Evolutionary conservation across 1,140 invertebrate genomes (phyloP).

Genomic region (Plutomurus gul): DNA sequence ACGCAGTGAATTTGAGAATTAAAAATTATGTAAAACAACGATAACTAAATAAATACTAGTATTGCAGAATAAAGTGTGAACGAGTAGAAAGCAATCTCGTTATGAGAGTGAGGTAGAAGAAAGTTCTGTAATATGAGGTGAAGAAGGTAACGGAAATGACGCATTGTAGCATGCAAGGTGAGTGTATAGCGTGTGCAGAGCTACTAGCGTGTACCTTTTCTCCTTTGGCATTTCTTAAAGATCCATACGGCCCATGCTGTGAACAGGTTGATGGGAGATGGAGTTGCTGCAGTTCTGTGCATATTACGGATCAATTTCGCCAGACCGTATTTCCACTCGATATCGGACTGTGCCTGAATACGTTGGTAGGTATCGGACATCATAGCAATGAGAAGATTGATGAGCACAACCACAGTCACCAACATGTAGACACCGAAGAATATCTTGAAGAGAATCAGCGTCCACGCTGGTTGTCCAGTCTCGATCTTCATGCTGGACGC

Average conservation of each 20-base stretch:
- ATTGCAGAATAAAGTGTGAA: no score
- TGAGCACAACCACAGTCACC: slow-evolving; percentile 95
- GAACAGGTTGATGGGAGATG: slow-evolving; percentile 93
- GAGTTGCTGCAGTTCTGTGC: slow-evolving; percentile 96
- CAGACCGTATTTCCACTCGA: slow-evolving; percentile 99
- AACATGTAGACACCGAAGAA: slow-evolving; percentile 96
- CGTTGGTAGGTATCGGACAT: slow-evolving; percentile 99
- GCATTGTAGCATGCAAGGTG: no score
- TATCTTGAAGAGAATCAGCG: slow-evolving; percentile 58
- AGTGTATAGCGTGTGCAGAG: no score
- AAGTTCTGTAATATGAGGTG: neutral
- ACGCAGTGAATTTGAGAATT: neutral
- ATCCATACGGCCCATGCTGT: slow-evolving; percentile 89
- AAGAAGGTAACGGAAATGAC: neutral
- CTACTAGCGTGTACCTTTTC: slow-evolving; percentile 61
- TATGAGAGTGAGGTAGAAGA: neutral
- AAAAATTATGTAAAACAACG: neutral
- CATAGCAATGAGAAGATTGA: slow-evolving; percentile 99
- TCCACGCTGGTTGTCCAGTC: slow-evolving; percentile 55
- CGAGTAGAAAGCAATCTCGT: no score
- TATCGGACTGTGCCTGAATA: slow-evolving; percentile 99
- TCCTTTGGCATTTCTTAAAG: slow-evolving; percentile 76
- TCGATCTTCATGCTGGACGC: slow-evolving; percentile 65
- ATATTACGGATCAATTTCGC: slow-evolving; percentile 98
- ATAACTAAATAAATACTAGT: no score